Conservation (phyloP, 2,113 vertebrate species). For the Oreochromis spilurus region DNA sequence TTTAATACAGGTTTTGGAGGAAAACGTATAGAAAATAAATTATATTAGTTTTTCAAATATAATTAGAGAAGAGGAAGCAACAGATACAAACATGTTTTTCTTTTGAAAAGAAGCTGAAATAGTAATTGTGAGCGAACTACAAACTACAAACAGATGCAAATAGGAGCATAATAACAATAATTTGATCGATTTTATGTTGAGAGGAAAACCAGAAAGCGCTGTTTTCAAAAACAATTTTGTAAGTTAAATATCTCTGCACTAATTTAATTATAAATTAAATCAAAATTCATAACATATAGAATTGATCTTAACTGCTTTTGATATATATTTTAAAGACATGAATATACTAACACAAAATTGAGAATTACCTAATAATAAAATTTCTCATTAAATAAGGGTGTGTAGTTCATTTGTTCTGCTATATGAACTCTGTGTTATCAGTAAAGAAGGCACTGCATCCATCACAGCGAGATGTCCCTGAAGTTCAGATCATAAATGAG, state of each 20-base stretch:
- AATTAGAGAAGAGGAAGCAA: background rate
- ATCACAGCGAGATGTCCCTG: constrained; percentile 40
- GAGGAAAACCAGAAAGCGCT: background rate
- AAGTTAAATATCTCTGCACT: background rate
- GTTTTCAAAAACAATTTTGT: background rate
- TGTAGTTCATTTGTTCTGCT: background rate
- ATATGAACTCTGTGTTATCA: constrained; percentile 12
- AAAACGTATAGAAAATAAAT: background rate
- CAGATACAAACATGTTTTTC: background rate
- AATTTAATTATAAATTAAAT: background rate
- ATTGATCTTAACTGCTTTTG: background rate
- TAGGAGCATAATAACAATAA: background rate
- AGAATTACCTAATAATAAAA: background rate
- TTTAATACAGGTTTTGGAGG: background rate
- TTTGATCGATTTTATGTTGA: background rate
- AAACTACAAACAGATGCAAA: background rate
- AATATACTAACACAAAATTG: background rate
- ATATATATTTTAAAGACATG: background rate
- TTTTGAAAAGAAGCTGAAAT: background rate
- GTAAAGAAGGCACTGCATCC: background rate
- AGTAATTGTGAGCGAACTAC: background rate
- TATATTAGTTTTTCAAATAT: background rate
- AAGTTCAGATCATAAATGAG: constrained; percentile 38
- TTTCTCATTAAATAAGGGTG: background rate
- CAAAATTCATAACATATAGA: background rate